Evolutionary conservation across 2,888 invertebrate genomes (phyloP).

Genomic region (Neocrepidodera transversa): DNA sequence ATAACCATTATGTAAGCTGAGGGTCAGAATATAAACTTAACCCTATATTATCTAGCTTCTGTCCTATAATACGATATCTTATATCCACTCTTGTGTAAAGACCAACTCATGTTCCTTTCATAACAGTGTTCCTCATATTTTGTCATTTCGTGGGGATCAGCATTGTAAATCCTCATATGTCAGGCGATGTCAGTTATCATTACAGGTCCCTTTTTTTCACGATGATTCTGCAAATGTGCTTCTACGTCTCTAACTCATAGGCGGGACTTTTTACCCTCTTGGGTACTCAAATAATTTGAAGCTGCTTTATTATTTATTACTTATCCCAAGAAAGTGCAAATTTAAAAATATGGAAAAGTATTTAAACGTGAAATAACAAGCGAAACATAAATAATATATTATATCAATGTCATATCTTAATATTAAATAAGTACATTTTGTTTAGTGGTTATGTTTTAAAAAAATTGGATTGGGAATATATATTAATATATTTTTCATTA

Average conservation of each 20-base stretch:
- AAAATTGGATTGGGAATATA: too few species aligned
- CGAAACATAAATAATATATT: too few species aligned
- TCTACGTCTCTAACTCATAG: background rate
- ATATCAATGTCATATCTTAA: too few species aligned
- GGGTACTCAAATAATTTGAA: too few species aligned
- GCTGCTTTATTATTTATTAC: too few species aligned
- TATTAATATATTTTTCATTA: too few species aligned
- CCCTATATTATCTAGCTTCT: background rate
- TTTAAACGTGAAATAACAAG: too few species aligned
- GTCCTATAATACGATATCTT: constrained; percentile 6
- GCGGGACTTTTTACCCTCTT: background rate
- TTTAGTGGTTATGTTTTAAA: too few species aligned
- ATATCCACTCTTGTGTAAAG: constrained; percentile 15
- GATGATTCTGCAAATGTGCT: constrained; percentile 9
- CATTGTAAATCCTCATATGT: constrained; percentile 24
- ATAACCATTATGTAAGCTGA: constrained; percentile 5
- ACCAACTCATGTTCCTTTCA: constrained; percentile 27
- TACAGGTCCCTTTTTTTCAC: constrained; percentile 3
- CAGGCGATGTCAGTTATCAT: constrained; percentile 15
- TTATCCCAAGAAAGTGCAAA: too few species aligned
- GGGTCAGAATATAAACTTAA: background rate
- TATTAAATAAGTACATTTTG: too few species aligned
- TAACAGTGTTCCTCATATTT: constrained; percentile 22
- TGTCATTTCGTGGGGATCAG: constrained; percentile 25
- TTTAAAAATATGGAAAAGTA: too few species aligned